Conservation (phyloP, 2,113 vertebrate genomes). For the Cyprinus carpio region DNA sequence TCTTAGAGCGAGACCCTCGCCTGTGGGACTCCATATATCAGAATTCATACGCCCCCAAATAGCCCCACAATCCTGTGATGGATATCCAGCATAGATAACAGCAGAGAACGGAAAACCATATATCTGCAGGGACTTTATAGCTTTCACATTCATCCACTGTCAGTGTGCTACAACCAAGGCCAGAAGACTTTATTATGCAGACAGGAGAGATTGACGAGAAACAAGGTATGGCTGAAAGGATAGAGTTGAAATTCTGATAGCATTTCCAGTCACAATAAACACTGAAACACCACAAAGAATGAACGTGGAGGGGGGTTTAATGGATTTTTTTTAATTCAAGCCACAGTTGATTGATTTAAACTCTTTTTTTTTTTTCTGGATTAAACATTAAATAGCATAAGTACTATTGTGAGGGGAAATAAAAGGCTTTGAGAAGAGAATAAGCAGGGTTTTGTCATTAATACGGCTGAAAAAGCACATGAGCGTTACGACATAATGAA, state of each 20-base stretch:
- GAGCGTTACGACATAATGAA: background rate
- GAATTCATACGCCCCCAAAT: constrained; percentile 31
- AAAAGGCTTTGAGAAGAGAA: background rate
- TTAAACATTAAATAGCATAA: background rate
- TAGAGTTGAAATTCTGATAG: constrained; percentile 16
- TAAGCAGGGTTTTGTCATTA: background rate
- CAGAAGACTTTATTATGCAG: constrained; percentile 45
- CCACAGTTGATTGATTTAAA: background rate
- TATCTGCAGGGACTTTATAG: constrained; percentile 6
- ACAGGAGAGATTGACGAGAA: background rate
- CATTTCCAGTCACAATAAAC: constrained; percentile 3
- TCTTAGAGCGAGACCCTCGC: constrained; percentile 17
- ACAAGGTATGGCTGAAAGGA: background rate
- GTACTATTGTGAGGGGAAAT: background rate
- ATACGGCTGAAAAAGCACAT: background rate
- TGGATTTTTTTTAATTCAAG: background rate
- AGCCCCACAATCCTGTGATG: constrained; percentile 19
- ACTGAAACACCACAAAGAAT: background rate
- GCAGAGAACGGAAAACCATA: constrained; percentile 9
- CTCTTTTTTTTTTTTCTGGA: background rate
- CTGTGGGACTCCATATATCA: constrained; percentile 33
- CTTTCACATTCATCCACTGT: constrained; percentile 36
- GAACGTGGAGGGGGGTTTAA: background rate
- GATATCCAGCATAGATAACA: constrained; percentile 18
- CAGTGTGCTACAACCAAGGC: constrained; percentile 47